A percentile compares a stretch with the other conserved stretches of the same genome.
These are phyloP conservation scores for Threskiornis aethiopicus DNA, from an alignment of 2,797 vertebrate genomes.

Conservation along the genomic window DNA sequence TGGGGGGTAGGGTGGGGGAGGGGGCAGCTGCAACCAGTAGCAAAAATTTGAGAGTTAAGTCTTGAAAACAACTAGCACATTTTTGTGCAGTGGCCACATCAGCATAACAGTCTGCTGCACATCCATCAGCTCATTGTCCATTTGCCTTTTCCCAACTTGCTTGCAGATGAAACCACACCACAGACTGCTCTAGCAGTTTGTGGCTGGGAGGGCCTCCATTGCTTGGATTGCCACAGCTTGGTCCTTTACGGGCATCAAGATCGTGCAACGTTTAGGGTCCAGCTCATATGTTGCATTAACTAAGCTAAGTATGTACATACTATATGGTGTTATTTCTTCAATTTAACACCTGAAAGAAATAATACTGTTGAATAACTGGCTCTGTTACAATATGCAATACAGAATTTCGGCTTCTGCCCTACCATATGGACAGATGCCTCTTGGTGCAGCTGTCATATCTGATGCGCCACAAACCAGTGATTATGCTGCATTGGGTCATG, in stretches of 20 bases:
- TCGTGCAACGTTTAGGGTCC: background rate
- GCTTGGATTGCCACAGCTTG: background rate
- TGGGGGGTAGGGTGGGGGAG: background rate
- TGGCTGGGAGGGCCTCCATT: background rate
- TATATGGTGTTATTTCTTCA: background rate
- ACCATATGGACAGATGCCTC: background rate
- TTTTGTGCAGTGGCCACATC: background rate
- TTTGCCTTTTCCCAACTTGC: background rate
- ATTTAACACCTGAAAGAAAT: background rate
- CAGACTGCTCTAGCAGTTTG: background rate
- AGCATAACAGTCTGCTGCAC: background rate
- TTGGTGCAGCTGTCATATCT: background rate
- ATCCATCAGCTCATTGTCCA: background rate
- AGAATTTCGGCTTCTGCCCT: background rate
- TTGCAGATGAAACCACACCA: background rate
- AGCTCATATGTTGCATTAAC: background rate
- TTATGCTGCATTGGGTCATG: background rate
- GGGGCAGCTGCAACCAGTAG: background rate
- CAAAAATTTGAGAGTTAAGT: background rate
- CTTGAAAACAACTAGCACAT: background rate
- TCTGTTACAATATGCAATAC: background rate
- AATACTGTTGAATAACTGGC: background rate
- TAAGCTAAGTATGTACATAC: background rate
- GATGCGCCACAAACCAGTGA: background rate
- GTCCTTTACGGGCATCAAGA: background rate